phyloP scores from a whole-genome alignment of 2,113 vertebrate genomes.

The Oriolus oriolus region DNA sequence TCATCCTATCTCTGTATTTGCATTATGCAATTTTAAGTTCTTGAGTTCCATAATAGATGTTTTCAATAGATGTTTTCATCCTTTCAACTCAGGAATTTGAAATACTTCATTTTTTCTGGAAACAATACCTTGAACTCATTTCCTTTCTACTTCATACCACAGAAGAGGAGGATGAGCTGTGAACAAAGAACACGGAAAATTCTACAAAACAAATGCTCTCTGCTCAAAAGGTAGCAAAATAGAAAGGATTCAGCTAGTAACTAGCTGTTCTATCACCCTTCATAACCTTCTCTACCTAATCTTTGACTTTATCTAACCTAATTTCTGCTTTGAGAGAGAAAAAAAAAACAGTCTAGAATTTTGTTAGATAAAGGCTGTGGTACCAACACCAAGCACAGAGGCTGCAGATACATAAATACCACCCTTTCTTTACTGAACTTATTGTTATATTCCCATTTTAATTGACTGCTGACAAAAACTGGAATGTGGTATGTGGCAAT shows the following conservation, averaged over 20 bases:
- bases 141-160: neutral
- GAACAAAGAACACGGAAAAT: neutral
- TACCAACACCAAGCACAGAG: neutral
- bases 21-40: neutral
- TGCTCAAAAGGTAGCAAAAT: neutral
- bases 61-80: neutral
- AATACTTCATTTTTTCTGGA: neutral
- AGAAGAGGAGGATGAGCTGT: neutral
- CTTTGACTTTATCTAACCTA: neutral
- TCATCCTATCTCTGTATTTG: neutral
- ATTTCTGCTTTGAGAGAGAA: neutral
- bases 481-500: too few species aligned
- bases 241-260: neutral
- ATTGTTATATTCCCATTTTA: neutral
- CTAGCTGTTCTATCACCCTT: neutral
- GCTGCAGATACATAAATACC: neutral
- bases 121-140: neutral
- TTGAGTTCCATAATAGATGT: rapidly evolving
- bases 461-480: neutral
- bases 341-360: neutral
- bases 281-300: neutral
- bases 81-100: neutral
- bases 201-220: neutral
- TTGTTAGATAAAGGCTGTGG: neutral
- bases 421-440: neutral